A percentile compares a stretch with the other conserved stretches of the same genome.
phyloP scores from a whole-genome alignment of 1,140 invertebrate species.

The Conus ventricosus region DNA sequence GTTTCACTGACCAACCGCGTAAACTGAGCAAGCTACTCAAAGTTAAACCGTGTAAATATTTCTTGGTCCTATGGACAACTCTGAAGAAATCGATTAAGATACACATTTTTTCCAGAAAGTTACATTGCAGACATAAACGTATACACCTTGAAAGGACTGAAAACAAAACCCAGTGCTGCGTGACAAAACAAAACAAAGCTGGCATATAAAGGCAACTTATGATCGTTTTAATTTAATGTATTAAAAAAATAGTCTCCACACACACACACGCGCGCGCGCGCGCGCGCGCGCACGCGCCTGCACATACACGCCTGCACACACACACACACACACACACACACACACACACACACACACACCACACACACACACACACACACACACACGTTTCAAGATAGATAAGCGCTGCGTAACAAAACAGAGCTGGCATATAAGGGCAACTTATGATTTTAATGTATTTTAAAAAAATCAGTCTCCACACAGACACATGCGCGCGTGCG shows the following conservation, averaged over 20 bases:
- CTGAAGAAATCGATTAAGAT: no score
- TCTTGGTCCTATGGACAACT: no score
- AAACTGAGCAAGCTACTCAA: not conserved
- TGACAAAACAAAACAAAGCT: not conserved
- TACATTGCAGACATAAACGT: not conserved
- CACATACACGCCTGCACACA: not conserved
- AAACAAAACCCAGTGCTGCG: not conserved
- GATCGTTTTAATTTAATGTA: no score
- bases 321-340: slow-evolving; percentile 10
- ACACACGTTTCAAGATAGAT: not conserved
- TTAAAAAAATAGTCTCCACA: no score
- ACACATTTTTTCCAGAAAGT: not conserved
- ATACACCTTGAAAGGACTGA: not conserved
- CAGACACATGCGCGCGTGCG: not conserved
- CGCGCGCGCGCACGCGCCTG: not conserved
- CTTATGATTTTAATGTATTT: not conserved
- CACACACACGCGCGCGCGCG: not conserved
- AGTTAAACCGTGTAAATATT: no score
- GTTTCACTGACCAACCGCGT: not conserved
- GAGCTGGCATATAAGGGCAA: not conserved
- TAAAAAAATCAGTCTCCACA: not conserved
- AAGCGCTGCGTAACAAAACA: not conserved
- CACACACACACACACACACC: not conserved
- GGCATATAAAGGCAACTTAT: not conserved
- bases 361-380: slow-evolving; percentile 1